A percentile compares a stretch with the other conserved stretches of the same genome.
These are phyloP conservation scores for Leptinotarsa texana DNA, from an alignment of 1,140 invertebrate species.

Conservation along the genomic window DNA sequence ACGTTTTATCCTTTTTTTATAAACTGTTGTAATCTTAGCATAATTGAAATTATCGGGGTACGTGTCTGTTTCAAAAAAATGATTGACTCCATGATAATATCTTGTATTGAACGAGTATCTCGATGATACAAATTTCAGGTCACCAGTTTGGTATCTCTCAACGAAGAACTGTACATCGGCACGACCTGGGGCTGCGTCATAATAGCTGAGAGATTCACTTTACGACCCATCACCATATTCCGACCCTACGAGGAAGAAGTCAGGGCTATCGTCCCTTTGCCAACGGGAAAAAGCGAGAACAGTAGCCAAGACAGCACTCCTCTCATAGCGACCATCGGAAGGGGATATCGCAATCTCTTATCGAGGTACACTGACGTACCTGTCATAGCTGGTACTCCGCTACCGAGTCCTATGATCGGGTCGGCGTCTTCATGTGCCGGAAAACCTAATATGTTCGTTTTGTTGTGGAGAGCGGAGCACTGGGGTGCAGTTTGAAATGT, in stretches of 20 bases:
- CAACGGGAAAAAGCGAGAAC: conserved; percentile 43
- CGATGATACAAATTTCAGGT: conserved; percentile 60
- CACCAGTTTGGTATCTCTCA: conserved; percentile 73
- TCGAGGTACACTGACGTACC: conserved; percentile 68
- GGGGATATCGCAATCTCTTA: conserved; percentile 81
- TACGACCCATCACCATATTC: conserved; percentile 87
- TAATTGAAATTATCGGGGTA: no score
- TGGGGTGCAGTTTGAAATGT: conserved; percentile 60
- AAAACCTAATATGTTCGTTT: conserved; percentile 67
- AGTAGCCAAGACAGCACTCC: conserved; percentile 57
- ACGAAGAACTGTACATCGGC: conserved; percentile 80
- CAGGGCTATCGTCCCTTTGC: conserved; percentile 56
- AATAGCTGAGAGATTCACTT: conserved; percentile 76
- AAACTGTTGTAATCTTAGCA: no score
- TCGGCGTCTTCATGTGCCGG: conserved; percentile 34
- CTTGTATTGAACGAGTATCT: no score
- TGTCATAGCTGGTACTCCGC: conserved; percentile 43
- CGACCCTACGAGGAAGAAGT: conserved; percentile 86
- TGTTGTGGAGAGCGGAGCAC: conserved; percentile 74
- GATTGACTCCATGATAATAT: no score
- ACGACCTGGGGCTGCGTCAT: conserved; percentile 92
- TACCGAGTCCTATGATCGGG: conserved; percentile 48
- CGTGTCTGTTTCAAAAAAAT: no score
- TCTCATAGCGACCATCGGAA: conserved; percentile 77
- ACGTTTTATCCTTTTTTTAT: no score